A percentile compares a stretch with the other conserved stretches of the same genome.
These are phyloP conservation scores for Oreochromis spilurus DNA, from an alignment of 2,113 vertebrate genomes.

Conservation along the genomic window DNA sequence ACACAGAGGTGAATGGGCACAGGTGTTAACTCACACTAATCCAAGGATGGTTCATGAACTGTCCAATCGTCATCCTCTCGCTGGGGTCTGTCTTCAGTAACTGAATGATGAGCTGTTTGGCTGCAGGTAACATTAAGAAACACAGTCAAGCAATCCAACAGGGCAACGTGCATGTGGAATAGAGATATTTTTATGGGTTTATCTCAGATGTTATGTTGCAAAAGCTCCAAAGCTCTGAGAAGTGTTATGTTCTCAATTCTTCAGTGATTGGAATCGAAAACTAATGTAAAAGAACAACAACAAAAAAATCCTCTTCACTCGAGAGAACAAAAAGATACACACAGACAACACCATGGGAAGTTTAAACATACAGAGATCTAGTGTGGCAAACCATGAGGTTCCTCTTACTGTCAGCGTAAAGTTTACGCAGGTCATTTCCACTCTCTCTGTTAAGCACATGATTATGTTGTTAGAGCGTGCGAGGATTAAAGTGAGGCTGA, in stretches of 20 bases:
- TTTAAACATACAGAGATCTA: neutral
- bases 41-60: slow-evolving; percentile 97
- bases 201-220: neutral
- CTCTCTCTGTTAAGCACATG: neutral
- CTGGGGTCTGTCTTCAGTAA: slow-evolving; percentile 93
- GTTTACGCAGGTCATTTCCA: neutral
- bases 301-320: neutral
- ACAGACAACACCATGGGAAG: neutral
- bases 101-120: slow-evolving; percentile 89
- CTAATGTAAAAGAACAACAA: neutral
- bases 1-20: neutral
- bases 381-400: neutral
- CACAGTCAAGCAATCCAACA: neutral
- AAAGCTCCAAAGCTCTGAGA: neutral
- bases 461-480: neutral
- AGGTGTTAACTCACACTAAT: slow-evolving; percentile 82
- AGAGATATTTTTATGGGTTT: neutral
- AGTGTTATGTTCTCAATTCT: neutral
- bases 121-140: slow-evolving; percentile 60
- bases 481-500: neutral
- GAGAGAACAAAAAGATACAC: neutral
- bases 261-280: neutral
- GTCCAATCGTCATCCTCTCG: slow-evolving; percentile 89
- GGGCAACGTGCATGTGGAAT: neutral
- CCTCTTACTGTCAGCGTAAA: neutral